Evolutionary conservation across 1,140 invertebrate species (phyloP), one percentile per base, ranked within the genome.

Genomic region (Heterodera carotae): DNA sequence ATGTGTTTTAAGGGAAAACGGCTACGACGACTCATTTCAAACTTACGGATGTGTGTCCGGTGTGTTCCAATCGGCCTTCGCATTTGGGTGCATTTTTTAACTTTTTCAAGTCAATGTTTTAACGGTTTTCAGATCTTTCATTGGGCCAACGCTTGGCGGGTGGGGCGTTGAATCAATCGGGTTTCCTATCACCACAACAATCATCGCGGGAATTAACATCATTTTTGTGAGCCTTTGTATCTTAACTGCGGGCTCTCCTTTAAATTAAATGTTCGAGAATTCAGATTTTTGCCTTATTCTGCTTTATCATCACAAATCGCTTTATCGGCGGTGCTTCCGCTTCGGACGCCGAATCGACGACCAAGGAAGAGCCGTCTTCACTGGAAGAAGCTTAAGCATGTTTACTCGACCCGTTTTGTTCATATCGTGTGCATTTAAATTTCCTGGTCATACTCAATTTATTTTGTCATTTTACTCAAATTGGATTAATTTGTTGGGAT

Each of bases 351-450:
- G 69, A 22, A 27, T 25, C 69, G 27, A 73, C n/a, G 12, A 74
- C 31, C 25, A 64, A 74, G 64, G 64, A 74, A 43, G 36, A 74
- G 25, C 64, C 64, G n/a, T 36, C 59, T 62, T 34, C 87, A 85
- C 67, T 79, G 86, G 34, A 82, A 87, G 68, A 77, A 78, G 59
- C 73, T 88, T 71, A 82, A 82, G 67, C 33, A 93, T 94, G 2
- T 43, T 62, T n/a, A n/a, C n/a, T n/a, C n/a, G n/a, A n/a, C n/a
- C n/a, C n/a, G n/a, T n/a, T 56, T 70, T 70, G 22, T 56, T 56
- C 22, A 18, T 56, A 22, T 53, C 3, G 39, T 56, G 48, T 0
- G 39, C 39, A 43, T 56, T 56, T 25, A 5, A 18, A 53, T 18
- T 15, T 25, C 18, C 48, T 56, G 48, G 48, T 66, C 62, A 29